Percentiles rank a stretch among this genome's conserved stretches.
Evolutionary conservation across 2,113 vertebrate species (phyloP).

Genomic region (Platichthys flesus): DNA sequence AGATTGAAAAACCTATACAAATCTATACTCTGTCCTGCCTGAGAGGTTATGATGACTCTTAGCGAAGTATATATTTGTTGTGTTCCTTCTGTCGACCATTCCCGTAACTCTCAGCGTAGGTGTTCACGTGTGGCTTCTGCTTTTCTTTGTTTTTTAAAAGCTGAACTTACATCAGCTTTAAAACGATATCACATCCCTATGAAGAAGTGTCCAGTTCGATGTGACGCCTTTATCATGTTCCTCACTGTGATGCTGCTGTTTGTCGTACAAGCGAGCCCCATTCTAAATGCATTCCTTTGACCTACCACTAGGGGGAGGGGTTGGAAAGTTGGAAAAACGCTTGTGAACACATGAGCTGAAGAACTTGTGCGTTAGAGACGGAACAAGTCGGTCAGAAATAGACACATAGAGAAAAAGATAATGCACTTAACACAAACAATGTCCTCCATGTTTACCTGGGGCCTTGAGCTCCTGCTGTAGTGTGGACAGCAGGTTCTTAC

Average conservation of each 20-base stretch:
- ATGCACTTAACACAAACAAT: background rate
- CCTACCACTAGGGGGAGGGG: slow-evolving; percentile 53
- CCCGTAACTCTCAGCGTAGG: background rate
- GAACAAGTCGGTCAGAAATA: background rate
- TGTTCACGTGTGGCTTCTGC: slow-evolving; percentile 28
- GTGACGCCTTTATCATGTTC: slow-evolving; percentile 1
- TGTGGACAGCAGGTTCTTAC: slow-evolving; percentile 87
- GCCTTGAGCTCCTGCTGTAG: slow-evolving; percentile 90
- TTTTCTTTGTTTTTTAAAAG: slow-evolving; percentile 38
- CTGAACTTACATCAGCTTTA: slow-evolving; percentile 32
- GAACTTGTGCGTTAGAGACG: background rate
- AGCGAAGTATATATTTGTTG: slow-evolving; percentile 1
- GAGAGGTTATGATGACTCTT: background rate
- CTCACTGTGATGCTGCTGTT: background rate
- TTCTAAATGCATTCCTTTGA: slow-evolving; percentile 28
- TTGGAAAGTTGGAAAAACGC: background rate
- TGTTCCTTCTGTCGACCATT: slow-evolving; percentile 23
- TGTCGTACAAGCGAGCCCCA: too few relatives aligned
- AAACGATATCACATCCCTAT: background rate
- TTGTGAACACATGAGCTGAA: background rate
- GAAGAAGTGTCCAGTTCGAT: too few relatives aligned
- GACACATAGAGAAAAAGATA: background rate
- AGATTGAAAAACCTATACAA: background rate
- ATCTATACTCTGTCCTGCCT: background rate
- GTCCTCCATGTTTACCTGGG: slow-evolving; percentile 82